Percentiles rank a stretch among this genome's conserved stretches.
Evolutionary conservation across 2,888 invertebrate species (phyloP).

Genomic region (Diarsia brunnea): DNA sequence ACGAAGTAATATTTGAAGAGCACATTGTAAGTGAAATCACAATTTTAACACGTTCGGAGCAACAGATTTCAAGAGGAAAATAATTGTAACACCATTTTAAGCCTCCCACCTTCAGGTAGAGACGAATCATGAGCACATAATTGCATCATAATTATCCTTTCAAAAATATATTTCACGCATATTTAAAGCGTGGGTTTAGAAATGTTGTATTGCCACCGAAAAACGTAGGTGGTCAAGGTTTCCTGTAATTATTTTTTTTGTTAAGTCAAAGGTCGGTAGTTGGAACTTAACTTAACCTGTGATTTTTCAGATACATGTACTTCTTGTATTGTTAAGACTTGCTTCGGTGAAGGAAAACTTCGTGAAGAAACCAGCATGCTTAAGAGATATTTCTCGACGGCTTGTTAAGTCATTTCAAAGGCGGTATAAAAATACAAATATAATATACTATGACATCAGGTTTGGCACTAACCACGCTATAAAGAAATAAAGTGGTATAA

Average conservation of each 20-base stretch:
- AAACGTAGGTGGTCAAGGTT: background rate
- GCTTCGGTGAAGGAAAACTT: no score
- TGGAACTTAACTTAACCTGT: no score
- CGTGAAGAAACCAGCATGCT: no score
- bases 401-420: no score
- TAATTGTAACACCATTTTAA: conserved; percentile 36
- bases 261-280: no score
- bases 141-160: conserved; percentile 49
- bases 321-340: no score
- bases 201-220: conserved; percentile 25
- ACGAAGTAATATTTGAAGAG: conserved; percentile 16
- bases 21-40: conserved; percentile 2
- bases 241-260: background rate
- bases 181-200: conserved; percentile 2
- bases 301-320: no score
- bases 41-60: conserved; percentile 32
- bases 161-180: conserved; percentile 27
- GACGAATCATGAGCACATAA: conserved; percentile 42
- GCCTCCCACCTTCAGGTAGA: background rate
- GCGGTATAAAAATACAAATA: no score
- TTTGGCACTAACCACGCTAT: no score
- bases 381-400: no score
- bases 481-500: background rate
- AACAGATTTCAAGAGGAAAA: conserved; percentile 23
- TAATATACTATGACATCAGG: no score